Percentiles rank a stretch among this genome's conserved stretches.
These are phyloP conservation scores for Neosalanx taihuensis DNA, from an alignment of 2,797 vertebrate species.

Conservation along the genomic window DNA sequence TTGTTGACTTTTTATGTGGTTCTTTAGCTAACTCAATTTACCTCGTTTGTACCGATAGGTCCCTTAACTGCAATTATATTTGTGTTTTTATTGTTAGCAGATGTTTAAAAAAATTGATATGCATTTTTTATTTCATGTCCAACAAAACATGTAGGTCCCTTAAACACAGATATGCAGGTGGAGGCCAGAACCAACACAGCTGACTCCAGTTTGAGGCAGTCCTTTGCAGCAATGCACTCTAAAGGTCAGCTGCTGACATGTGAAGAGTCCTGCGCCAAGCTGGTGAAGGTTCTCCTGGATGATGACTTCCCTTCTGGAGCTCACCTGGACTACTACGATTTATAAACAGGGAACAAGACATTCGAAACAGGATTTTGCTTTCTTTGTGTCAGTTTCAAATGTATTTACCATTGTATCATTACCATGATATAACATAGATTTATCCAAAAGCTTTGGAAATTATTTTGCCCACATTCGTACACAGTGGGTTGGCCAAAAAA, in stretches of 20 bases:
- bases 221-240: constrained; percentile 55
- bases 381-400: too few relatives aligned
- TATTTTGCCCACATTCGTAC: too few relatives aligned
- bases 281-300: constrained; percentile 77
- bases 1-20: too few relatives aligned
- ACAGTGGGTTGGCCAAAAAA: too few relatives aligned
- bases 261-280: constrained; percentile 74
- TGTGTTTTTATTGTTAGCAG: neutral
- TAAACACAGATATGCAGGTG: constrained; percentile 87
- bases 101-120: too few relatives aligned
- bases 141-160: constrained; percentile 57
- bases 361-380: neutral
- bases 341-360: constrained; percentile 51
- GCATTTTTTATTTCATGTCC: too few relatives aligned
- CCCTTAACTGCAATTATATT: neutral
- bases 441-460: too few relatives aligned
- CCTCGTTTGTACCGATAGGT: too few relatives aligned
- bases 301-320: constrained; percentile 79
- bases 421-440: too few relatives aligned
- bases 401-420: too few relatives aligned
- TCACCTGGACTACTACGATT: constrained; percentile 80
- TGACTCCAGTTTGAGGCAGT: constrained; percentile 57
- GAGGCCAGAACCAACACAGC: constrained; percentile 64
- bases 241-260: constrained; percentile 73
- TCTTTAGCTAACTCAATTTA: too few relatives aligned